Evolutionary conservation across 2,113 vertebrate genomes (phyloP).

Genomic region (Columbina picui): DNA sequence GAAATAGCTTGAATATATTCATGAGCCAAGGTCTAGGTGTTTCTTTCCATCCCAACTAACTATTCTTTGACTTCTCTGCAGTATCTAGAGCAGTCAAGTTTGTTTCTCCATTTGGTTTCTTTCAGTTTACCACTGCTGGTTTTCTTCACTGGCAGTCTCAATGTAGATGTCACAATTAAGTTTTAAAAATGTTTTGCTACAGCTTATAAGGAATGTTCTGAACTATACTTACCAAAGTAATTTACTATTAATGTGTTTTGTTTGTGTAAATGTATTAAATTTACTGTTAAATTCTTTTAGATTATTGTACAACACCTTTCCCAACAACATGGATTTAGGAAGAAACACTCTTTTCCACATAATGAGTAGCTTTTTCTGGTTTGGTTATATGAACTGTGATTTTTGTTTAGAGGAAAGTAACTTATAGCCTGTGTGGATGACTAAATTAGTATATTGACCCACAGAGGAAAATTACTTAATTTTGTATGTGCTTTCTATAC

Average conservation of each 20-base stretch:
- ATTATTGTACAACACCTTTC: not conserved
- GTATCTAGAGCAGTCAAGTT: not conserved
- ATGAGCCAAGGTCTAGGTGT: not conserved
- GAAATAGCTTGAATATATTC: not conserved
- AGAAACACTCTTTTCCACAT: not conserved
- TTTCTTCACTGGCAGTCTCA: not conserved
- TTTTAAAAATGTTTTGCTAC: not conserved
- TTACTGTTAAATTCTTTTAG: not conserved
- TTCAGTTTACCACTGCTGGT: not conserved
- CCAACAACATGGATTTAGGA: not conserved
- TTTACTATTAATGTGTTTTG: not conserved
- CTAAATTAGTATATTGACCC: not conserved
- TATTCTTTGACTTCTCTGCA: not conserved
- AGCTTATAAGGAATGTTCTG: not conserved
- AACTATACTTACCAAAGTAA: not conserved
- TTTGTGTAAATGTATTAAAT: not conserved
- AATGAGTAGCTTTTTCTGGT: not conserved
- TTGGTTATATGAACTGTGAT: not conserved
- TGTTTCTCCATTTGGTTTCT: not conserved
- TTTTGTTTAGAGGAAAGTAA: not conserved
- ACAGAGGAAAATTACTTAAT: not conserved
- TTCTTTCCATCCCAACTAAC: not conserved
- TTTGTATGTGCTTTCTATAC: not conserved
- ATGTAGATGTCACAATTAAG: not conserved
- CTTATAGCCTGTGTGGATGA: not conserved